Conservation (phyloP, 2,113 vertebrate species). For the Noctilio leporinus region DNA sequence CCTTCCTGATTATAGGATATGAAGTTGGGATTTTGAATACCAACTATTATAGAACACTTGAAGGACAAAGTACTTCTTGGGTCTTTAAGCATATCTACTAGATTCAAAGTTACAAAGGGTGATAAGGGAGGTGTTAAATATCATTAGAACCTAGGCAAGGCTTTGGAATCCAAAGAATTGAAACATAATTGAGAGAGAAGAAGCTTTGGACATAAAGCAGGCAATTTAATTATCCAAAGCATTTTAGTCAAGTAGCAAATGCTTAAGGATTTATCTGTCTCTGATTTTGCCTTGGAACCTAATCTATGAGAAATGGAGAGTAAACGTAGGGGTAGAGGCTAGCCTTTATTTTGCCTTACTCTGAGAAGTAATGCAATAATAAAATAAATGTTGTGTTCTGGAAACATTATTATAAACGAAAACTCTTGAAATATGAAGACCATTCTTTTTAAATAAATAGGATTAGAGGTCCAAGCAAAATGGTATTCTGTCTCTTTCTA, state of each 20-base stretch:
- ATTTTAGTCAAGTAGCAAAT: constrained; percentile 35
- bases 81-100: neutral
- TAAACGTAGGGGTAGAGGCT: neutral
- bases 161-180: neutral
- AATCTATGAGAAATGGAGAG: neutral
- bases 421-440: constrained; percentile 23
- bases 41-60: neutral
- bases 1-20: neutral
- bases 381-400: neutral
- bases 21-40: neutral
- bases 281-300: neutral
- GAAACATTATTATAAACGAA: constrained; percentile 36
- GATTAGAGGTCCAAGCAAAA: neutral
- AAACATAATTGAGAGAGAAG: constrained; percentile 16
- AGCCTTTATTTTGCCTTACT: neutral
- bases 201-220: neutral
- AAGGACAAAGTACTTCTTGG: constrained; percentile 5
- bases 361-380: neutral
- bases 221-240: neutral
- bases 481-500: neutral
- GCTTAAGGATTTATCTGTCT: constrained; percentile 18
- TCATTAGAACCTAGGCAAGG: neutral
- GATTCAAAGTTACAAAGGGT: constrained; percentile 4
- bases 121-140: constrained; percentile 17
- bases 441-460: neutral